These are phyloP conservation scores for Coregonus ussuriensis DNA, from an alignment of 2,797 vertebrate species.

Conservation along the genomic window DNA sequence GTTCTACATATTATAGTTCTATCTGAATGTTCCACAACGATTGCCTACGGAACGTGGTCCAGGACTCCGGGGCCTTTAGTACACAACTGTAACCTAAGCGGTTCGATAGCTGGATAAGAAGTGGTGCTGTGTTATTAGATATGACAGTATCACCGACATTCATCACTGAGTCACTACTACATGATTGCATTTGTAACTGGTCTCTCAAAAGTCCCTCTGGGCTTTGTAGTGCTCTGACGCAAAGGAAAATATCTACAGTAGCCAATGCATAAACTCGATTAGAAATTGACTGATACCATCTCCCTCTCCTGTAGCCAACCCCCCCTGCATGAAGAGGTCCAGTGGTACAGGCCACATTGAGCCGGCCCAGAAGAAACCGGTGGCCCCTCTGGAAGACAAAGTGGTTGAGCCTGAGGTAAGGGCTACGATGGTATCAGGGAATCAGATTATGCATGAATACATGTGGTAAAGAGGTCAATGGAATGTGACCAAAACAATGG, in stretches of 20 bases:
- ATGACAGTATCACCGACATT: not conserved
- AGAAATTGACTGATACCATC: not conserved
- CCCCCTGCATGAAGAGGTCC: conserved; percentile 78
- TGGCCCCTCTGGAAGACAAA: conserved; percentile 64
- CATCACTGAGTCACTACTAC: not conserved
- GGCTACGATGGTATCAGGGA: not conserved
- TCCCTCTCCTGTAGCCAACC: conserved; percentile 64
- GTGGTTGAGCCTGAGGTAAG: conserved; percentile 77
- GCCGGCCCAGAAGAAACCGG: conserved; percentile 68
- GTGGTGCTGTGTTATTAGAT: not conserved
- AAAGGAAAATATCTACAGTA: not conserved
- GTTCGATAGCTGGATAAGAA: not conserved
- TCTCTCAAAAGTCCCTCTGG: not conserved
- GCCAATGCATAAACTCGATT: not conserved
- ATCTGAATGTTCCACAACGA: no score
- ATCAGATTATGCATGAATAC: not conserved
- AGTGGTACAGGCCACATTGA: conserved; percentile 60
- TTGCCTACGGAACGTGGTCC: no score
- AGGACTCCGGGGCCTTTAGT: no score
- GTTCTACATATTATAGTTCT: no score
- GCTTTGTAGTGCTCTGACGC: not conserved
- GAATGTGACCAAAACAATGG: not conserved
- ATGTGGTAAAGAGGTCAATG: not conserved
- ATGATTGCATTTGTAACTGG: not conserved
- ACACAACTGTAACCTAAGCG: not conserved